These are phyloP conservation scores for Octodon degus DNA, from an alignment of 2,113 vertebrate species.

Conservation along the genomic window DNA sequence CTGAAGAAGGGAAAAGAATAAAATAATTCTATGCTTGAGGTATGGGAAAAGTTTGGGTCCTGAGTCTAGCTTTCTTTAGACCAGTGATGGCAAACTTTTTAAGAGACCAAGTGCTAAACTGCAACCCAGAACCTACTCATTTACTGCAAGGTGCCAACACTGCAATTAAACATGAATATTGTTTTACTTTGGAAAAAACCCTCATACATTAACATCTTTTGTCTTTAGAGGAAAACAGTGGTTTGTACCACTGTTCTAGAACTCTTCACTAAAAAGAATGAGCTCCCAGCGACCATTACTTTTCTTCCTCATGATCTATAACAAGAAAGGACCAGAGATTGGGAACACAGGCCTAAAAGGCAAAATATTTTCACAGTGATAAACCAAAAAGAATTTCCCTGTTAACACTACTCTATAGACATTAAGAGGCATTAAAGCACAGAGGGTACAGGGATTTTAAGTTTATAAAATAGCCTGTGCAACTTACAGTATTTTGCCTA, in stretches of 20 bases:
- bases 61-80: not conserved
- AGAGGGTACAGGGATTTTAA: not conserved
- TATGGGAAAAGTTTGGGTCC: not conserved
- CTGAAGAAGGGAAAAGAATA: not conserved
- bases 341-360: not conserved
- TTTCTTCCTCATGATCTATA: constrained; percentile 26
- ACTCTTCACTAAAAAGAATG: not conserved
- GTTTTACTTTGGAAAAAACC: not conserved
- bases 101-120: not conserved
- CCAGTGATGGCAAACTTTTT: not conserved
- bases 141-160: not conserved
- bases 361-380: not conserved
- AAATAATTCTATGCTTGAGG: not conserved
- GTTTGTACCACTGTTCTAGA: not conserved
- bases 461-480: not conserved
- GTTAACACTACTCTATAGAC: not conserved
- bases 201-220: not conserved
- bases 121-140: not conserved
- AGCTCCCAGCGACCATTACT: not conserved
- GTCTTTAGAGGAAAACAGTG: not conserved
- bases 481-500: not conserved
- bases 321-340: not conserved
- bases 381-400: constrained; percentile 26
- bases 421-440: not conserved
- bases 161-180: not conserved